Evolutionary conservation across 2,797 vertebrate species (phyloP).

Genomic region (Enteromius treurensis): DNA sequence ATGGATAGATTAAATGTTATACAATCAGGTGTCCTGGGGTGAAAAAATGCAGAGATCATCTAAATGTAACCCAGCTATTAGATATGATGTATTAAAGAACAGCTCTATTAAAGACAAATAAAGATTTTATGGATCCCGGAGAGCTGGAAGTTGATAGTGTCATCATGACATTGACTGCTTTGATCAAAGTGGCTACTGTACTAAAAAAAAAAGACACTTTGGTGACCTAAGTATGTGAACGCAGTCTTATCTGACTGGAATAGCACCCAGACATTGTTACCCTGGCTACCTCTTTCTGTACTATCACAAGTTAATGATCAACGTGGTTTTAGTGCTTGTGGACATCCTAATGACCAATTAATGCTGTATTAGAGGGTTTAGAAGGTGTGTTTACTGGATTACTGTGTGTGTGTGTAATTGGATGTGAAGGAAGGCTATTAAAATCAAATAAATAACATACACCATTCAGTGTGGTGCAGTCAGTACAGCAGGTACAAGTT

Average conservation of each 20-base stretch:
- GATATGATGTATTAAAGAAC: not conserved
- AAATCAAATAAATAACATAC: slow-evolving; percentile 15
- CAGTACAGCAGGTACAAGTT: not conserved
- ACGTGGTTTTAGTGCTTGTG: slow-evolving; percentile 56
- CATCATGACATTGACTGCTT: not conserved
- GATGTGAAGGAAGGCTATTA: slow-evolving; percentile 25
- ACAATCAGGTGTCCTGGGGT: not conserved
- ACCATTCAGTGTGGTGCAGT: not conserved
- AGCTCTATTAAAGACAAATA: not conserved
- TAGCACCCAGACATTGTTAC: slow-evolving; percentile 29
- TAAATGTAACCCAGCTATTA: slow-evolving; percentile 6
- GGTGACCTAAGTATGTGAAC: slow-evolving; percentile 19
- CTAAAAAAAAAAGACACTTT: not conserved
- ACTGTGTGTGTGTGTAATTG: slow-evolving; percentile 2
- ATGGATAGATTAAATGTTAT: not conserved
- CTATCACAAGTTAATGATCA: slow-evolving; percentile 60
- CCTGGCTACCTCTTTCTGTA: slow-evolving; percentile 28
- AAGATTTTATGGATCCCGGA: not conserved
- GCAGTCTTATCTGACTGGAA: slow-evolving; percentile 19
- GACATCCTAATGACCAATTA: slow-evolving; percentile 61
- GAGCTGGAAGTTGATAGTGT: not conserved
- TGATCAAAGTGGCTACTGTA: not conserved
- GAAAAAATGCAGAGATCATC: not conserved
- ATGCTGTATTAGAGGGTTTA: slow-evolving; percentile 46
- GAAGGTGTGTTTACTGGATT: slow-evolving; percentile 23